Percentiles rank a stretch among this genome's conserved stretches.
Evolutionary conservation across 2,797 vertebrate genomes (phyloP).

Genomic region (Pangasius larnaudii): DNA sequence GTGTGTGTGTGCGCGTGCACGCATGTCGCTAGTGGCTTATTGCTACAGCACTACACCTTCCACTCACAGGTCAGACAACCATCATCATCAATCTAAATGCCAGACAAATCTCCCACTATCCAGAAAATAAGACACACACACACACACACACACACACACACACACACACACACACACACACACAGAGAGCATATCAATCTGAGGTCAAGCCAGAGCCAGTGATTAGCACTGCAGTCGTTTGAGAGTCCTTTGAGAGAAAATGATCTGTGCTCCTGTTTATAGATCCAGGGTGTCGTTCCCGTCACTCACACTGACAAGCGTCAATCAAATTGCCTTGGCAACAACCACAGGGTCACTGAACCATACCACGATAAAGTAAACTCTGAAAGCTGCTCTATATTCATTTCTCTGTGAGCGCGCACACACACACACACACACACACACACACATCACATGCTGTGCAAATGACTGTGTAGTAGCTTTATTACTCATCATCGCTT

Average conservation of each 20-base stretch:
- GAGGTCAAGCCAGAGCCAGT: slow-evolving; percentile 24
- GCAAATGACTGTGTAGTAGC: background rate
- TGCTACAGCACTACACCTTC: slow-evolving; percentile 24
- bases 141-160: slow-evolving; percentile 25
- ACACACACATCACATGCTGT: background rate
- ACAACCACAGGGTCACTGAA: background rate
- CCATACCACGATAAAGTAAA: background rate
- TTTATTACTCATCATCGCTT: background rate
- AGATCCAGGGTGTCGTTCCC: background rate
- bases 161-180: slow-evolving; percentile 4
- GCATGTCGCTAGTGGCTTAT: slow-evolving; percentile 12
- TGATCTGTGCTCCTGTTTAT: background rate
- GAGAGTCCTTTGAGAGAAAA: slow-evolving; percentile 9
- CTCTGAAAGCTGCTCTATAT: background rate
- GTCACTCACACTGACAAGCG: slow-evolving; percentile 15
- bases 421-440: background rate
- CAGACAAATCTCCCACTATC: slow-evolving; percentile 29
- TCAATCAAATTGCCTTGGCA: slow-evolving; percentile 17
- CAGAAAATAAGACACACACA: slow-evolving; percentile 24
- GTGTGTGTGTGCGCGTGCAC: background rate
- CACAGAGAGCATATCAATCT: background rate
- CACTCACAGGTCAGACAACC: slow-evolving; percentile 14
- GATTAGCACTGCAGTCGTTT: background rate
- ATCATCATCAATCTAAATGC: slow-evolving; percentile 33
- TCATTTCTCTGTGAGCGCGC: background rate